These are phyloP conservation scores for Pinctada fucata DNA, from an alignment of 2,888 invertebrate species.

Conservation along the genomic window DNA sequence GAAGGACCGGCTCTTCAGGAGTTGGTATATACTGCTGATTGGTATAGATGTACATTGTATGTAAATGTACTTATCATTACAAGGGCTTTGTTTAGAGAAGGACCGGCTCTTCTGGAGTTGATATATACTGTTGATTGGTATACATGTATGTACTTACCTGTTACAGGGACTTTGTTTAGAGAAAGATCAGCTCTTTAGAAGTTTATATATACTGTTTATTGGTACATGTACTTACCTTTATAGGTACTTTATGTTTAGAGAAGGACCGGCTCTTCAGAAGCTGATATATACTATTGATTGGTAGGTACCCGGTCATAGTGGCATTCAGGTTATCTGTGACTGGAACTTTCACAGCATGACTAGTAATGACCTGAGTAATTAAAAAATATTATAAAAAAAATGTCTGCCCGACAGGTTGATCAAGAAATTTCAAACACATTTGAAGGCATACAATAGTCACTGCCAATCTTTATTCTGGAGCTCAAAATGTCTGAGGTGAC, in stretches of 20 bases:
- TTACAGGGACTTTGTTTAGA: constrained; percentile 89
- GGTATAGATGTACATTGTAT: too few relatives aligned
- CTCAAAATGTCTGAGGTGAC: too few relatives aligned
- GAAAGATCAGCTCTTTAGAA: too few relatives aligned
- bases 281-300: constrained; percentile 97
- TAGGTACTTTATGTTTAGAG: constrained; percentile 96
- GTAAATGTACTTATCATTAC: constrained; percentile 89
- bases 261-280: constrained; percentile 94
- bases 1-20: too few relatives aligned
- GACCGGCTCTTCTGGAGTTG: neutral
- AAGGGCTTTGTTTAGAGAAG: constrained; percentile 89
- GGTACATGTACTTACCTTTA: constrained; percentile 81
- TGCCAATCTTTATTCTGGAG: too few relatives aligned
- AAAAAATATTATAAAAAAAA: neutral
- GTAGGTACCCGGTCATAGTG: constrained; percentile 92
- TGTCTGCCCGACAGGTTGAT: too few relatives aligned
- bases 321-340: constrained; percentile 93
- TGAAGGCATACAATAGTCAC: too few relatives aligned
- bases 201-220: too few relatives aligned
- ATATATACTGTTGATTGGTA: constrained; percentile 96
- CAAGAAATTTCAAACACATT: too few relatives aligned
- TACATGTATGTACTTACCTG: constrained; percentile 91
- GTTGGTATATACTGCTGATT: too few relatives aligned
- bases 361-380: constrained; percentile 83
- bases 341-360: constrained; percentile 96